A percentile compares a stretch with the other conserved stretches of the same genome.
These are phyloP conservation scores for Acanthacorydalis orientalis DNA, from an alignment of 2,888 invertebrate species.

Conservation along the genomic window DNA sequence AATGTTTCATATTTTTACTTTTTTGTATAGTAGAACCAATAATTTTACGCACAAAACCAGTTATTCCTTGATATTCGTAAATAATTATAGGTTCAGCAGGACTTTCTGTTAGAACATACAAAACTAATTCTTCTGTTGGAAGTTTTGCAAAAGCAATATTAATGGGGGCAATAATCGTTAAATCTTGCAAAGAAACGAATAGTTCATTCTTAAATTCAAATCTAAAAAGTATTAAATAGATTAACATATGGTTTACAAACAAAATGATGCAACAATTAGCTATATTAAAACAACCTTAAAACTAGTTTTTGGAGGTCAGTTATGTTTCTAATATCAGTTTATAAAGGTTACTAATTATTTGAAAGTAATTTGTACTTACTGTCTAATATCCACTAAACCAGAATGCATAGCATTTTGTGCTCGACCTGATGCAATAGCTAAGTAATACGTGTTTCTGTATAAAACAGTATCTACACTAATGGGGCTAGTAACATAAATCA, in stretches of 20 bases:
- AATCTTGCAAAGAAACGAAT: conserved; percentile 22
- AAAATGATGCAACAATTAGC: neutral
- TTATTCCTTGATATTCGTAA: conserved; percentile 26
- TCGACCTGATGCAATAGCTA: conserved; percentile 20
- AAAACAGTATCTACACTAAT: conserved; percentile 16
- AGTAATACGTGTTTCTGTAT: conserved; percentile 15
- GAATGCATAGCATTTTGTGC: conserved; percentile 17
- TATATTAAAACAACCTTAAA: neutral
- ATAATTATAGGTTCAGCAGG: conserved; percentile 23
- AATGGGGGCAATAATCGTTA: conserved; percentile 20
- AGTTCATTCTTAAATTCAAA: conserved; percentile 13
- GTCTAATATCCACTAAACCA: conserved; percentile 19
- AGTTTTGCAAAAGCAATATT: conserved; percentile 24
- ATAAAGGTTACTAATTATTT: neutral
- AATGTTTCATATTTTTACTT: conserved; percentile 8
- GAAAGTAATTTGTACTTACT: conserved; percentile 12
- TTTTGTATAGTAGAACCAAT: conserved; percentile 12
- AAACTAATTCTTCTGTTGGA: conserved; percentile 26
- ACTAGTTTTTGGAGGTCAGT: neutral
- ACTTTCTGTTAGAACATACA: conserved; percentile 24
- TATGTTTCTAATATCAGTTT: neutral
- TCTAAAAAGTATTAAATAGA: conserved; percentile 12
- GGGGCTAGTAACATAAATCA: conserved; percentile 14
- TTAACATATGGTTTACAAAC: neutral
- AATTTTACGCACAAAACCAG: conserved; percentile 21